Base-by-base conservation (phyloP, 2,113 vertebrate genomes). In the Apodemus sylvaticus region DNA sequence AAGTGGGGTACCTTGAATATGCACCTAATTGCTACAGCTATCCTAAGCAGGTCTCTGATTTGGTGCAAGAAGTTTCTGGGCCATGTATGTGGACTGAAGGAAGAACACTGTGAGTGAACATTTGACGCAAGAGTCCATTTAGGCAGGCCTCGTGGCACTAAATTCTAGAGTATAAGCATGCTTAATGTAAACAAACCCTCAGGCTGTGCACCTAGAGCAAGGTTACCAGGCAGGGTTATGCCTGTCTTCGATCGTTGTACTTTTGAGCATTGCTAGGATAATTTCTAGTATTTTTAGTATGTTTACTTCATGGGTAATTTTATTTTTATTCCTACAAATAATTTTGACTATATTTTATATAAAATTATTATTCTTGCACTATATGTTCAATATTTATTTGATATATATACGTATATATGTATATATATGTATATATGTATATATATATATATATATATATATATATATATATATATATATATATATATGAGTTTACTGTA, bases 271-370 rank as follows among this genome's bases (percentile, higher is more conserved):
- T 77, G 53, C 22, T 60, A 73, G n/a, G 53, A 71, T 60, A 66
- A 14, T 78, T 90, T 12, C 14, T 74, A 70, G 34, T 74, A 90
- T 82, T 66, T 82, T 74, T 1, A 85, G 62, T 86, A 36, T 14
- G 55, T 36, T 92, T 70, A 34, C 55, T 82, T 7, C 66, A 53
- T 78, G 31, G 58, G 0, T 82, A 51, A 86, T 60, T 45, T 89
- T 66, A 55, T 58, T 81, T 66, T 64, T 64, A 81, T 74, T 9
- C 0, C 17, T 66, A 53, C 45, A 95, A 58, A 11, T 36, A 31
- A 89, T 60, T 90, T 94, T 60, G 76, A 95, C 51, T 89, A 24
- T 3, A 76, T 90, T 93, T 81, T 11, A 26, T 68, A 51, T n/a
- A 20, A n/a, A 66, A 68, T 85, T 66, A 58, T 66, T 48, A 85